Evolutionary conservation across 2,888 invertebrate species (phyloP), one percentile per base, ranked within the genome.

Genomic region (Nycteola revayana): DNA sequence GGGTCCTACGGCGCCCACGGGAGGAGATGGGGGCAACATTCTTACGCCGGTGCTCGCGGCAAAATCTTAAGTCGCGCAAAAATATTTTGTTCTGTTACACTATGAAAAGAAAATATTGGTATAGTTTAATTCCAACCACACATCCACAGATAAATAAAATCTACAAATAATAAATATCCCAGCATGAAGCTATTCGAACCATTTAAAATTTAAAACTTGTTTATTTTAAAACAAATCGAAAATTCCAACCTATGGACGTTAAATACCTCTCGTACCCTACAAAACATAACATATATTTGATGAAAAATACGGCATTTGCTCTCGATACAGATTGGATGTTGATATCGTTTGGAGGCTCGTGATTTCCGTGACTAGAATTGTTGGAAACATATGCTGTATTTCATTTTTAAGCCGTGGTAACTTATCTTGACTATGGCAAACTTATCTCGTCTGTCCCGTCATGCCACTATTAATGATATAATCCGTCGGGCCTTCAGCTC

Each of bases 251-350:
- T n/a, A n/a, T 18, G 18, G 18, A 18, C 18, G 3, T 3, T 18
- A 18, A 18, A 5, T 5, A 9, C 7, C 28, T 31, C 43, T 26
- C 28, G 11, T 28, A 11, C 2, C 4, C 10, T 9, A 18, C 53
- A 30, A 25, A 18, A 38, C 35, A 20, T 29, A 27, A 51, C n/a
- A n/a, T 42, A 49, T 56, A 43, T 52, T 54, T 54, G 37, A 49
- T 33, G 39, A 49, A 43, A 55, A 39, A 39, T 36, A 49, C 45
- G 28, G 17, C 41, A 41, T 42, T 49, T 46, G 36, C 42, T 49
- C 32, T 28, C 50, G 9, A 32, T 10, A 7, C 32, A 36, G 46
- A 55, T 57, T 52, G 43, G 43, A 57, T 42, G 39, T 36, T 43
- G 54, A 46, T 52, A 53, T 46, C 36, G 28, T 42, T 43, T 33